Percentiles rank a stretch among this genome's conserved stretches.
phyloP scores from a whole-genome alignment of 1,140 invertebrate species.

The Bombus turneri region DNA sequence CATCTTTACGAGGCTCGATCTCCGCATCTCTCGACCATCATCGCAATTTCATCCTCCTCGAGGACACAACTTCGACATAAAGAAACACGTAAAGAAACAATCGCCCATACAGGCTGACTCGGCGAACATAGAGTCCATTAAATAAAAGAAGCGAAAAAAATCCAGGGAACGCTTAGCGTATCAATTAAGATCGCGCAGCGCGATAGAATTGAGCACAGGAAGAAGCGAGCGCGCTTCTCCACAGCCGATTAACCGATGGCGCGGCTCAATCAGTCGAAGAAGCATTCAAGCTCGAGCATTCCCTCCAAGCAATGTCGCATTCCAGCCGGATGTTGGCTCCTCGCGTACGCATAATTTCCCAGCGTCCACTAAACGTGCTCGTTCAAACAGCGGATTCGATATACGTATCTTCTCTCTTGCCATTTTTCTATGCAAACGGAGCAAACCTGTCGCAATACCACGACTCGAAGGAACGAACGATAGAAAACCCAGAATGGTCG shows the following conservation, averaged over 20 bases:
- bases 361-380: neutral
- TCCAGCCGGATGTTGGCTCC: neutral
- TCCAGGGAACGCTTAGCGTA: neutral
- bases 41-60: neutral
- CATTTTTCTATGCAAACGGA: neutral
- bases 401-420: neutral
- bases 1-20: too few relatives aligned
- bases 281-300: neutral
- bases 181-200: conserved; percentile 30
- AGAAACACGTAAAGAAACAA: conserved; percentile 6
- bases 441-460: too few relatives aligned
- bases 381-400: neutral
- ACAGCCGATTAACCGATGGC: conserved; percentile 21
- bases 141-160: neutral
- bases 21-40: too few relatives aligned
- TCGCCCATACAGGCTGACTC: neutral
- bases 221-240: neutral
- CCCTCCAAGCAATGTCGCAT: conserved; percentile 22
- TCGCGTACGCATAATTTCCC: conserved; percentile 27
- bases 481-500: neutral
- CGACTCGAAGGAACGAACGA: neutral
- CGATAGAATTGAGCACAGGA: conserved; percentile 1
- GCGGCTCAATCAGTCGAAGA: conserved; percentile 17
- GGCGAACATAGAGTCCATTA: neutral
- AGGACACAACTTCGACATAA: neutral